phyloP scores from a whole-genome alignment of 2,888 invertebrate species.

The Poecilobothrus nobilitatus region DNA sequence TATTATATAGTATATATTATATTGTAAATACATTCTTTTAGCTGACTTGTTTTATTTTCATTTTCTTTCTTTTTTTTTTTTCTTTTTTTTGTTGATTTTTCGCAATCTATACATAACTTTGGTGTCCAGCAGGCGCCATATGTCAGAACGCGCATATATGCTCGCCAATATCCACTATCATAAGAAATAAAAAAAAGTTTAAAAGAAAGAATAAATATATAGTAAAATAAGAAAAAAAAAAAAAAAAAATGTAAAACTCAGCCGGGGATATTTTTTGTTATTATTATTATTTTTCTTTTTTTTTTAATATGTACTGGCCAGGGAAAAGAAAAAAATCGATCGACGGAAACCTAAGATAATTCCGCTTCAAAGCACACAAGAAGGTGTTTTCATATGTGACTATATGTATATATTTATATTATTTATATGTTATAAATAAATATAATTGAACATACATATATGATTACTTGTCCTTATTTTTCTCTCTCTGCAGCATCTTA shows the following conservation, averaged over 20 bases:
- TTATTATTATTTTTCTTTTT: background rate
- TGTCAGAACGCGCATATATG: constrained; percentile 8
- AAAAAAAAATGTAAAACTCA: background rate
- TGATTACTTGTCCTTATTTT: background rate
- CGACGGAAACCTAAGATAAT: constrained; percentile 12
- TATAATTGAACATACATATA: background rate
- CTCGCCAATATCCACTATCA: background rate
- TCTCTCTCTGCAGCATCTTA: background rate
- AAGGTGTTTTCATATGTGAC: constrained; percentile 1
- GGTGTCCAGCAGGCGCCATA: constrained; percentile 12
- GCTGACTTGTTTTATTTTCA: background rate
- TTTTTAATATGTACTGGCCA: background rate
- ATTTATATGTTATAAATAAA: too few species aligned
- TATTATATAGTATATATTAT: background rate
- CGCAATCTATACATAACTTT: background rate
- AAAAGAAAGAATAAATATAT: background rate
- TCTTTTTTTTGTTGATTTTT: background rate
- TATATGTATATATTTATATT: too few species aligned
- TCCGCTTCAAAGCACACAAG: constrained; percentile 9
- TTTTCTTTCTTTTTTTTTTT: background rate
- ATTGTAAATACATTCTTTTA: background rate
- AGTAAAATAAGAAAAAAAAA: background rate
- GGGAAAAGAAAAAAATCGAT: constrained; percentile 10
- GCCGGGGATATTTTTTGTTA: background rate
- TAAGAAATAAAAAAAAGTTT: background rate